phyloP scores from a whole-genome alignment of 2,888 invertebrate species.

The Philaethria dido region DNA sequence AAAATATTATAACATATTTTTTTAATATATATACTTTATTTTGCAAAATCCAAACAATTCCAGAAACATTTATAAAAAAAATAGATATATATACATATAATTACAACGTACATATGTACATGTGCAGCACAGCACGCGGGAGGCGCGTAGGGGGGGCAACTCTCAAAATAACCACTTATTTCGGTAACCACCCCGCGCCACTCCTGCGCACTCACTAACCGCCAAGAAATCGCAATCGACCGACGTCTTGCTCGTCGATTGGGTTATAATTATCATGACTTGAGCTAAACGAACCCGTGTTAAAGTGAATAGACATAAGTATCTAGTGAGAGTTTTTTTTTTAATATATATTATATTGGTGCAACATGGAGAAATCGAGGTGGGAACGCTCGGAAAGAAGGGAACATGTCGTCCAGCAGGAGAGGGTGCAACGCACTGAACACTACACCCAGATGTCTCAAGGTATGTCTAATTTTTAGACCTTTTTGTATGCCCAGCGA shows the following conservation, averaged over 20 bases:
- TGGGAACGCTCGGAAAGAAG: conserved; percentile 71
- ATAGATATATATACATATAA: too few species aligned
- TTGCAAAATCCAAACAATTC: too few species aligned
- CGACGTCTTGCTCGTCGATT: conserved; percentile 94
- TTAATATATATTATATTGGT: conserved; percentile 51
- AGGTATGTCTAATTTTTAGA: conserved; percentile 80
- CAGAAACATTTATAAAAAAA: too few species aligned
- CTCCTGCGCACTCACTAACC: conserved; percentile 86
- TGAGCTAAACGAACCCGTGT: conserved; percentile 87
- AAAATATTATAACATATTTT: too few species aligned
- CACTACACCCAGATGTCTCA: conserved; percentile 90
- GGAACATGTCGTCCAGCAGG: conserved; percentile 80
- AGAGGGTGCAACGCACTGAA: conserved; percentile 84
- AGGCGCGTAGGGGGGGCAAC: conserved; percentile 52
- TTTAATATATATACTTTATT: too few species aligned
- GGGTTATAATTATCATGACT: conserved; percentile 91
- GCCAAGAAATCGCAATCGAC: conserved; percentile 96
- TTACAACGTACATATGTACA: too few species aligned
- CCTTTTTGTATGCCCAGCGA: conserved; percentile 4
- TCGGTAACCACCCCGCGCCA: conserved; percentile 73
- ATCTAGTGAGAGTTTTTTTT: conserved; percentile 78
- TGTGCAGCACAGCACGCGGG: conserved; percentile 17
- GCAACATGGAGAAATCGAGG: conserved; percentile 89
- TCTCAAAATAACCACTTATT: conserved; percentile 81
- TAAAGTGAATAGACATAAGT: conserved; percentile 64